A percentile compares a stretch with the other conserved stretches of the same genome.
Conservation (phyloP, 2,113 vertebrate genomes). For the Halichoeres trimaculatus region DNA sequence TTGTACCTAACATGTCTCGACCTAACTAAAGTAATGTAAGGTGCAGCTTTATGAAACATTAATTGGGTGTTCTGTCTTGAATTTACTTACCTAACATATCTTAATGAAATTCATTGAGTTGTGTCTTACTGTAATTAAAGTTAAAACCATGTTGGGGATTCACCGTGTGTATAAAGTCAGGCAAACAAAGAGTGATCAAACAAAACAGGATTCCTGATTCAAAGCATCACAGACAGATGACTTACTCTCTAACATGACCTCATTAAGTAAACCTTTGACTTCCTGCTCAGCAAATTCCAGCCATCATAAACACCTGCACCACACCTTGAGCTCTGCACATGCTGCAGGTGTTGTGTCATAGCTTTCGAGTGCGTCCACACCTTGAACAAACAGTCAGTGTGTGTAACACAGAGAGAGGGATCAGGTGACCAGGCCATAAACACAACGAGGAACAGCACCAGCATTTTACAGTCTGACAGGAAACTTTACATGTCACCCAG, state of each 20-base stretch:
- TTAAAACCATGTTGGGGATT: too few relatives aligned
- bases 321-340: not conserved
- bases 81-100: too few relatives aligned
- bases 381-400: constrained; percentile 28
- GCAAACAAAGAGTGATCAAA: not conserved
- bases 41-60: too few relatives aligned
- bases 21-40: too few relatives aligned
- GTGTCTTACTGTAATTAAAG: too few relatives aligned
- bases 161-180: too few relatives aligned
- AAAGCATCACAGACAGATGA: not conserved
- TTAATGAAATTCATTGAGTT: too few relatives aligned
- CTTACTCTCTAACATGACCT: not conserved
- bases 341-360: not conserved
- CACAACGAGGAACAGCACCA: not conserved
- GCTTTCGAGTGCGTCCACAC: constrained; percentile 20
- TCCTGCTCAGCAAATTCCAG: too few relatives aligned
- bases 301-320: not conserved
- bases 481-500: not conserved
- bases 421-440: not conserved
- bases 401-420: not conserved
- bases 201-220: not conserved
- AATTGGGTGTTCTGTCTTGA: too few relatives aligned
- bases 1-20: too few relatives aligned
- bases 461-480: constrained; percentile 22
- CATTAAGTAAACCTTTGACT: not conserved